These are phyloP conservation scores for Drymodes brunneopygia DNA, from an alignment of 2,113 vertebrate species.

Conservation along the genomic window DNA sequence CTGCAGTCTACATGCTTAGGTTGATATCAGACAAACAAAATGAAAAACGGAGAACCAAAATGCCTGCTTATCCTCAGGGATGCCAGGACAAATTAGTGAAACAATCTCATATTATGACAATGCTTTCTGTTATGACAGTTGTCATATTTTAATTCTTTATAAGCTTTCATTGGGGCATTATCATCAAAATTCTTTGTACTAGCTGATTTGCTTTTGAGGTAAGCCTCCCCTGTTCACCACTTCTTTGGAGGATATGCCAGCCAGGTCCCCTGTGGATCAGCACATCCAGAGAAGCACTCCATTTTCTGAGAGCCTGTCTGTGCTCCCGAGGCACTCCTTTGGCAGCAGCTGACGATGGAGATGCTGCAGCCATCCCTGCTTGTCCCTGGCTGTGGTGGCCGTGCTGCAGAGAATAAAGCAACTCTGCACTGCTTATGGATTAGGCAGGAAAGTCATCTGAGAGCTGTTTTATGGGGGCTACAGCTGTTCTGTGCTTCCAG, in stretches of 20 bases:
- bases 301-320: background rate
- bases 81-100: background rate
- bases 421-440: fast-evolving
- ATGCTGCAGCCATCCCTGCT: background rate
- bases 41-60: background rate
- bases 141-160: background rate
- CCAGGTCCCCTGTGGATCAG: background rate
- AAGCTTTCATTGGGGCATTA: background rate
- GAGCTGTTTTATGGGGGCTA: background rate
- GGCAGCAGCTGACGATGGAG: background rate
- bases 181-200: background rate
- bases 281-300: background rate
- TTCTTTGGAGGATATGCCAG: background rate
- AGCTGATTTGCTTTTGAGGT: background rate
- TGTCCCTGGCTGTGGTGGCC: background rate
- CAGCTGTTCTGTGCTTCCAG: background rate
- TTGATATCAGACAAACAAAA: background rate
- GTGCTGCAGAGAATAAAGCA: background rate
- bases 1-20: background rate
- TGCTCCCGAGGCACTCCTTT: background rate
- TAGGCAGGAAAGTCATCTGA: background rate
- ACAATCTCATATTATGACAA: background rate
- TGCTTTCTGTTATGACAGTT: background rate
- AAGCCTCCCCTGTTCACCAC: background rate
- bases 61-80: background rate